These are phyloP conservation scores for Microplitis mediator DNA, from an alignment of 1,140 invertebrate genomes.

Conservation along the genomic window DNA sequence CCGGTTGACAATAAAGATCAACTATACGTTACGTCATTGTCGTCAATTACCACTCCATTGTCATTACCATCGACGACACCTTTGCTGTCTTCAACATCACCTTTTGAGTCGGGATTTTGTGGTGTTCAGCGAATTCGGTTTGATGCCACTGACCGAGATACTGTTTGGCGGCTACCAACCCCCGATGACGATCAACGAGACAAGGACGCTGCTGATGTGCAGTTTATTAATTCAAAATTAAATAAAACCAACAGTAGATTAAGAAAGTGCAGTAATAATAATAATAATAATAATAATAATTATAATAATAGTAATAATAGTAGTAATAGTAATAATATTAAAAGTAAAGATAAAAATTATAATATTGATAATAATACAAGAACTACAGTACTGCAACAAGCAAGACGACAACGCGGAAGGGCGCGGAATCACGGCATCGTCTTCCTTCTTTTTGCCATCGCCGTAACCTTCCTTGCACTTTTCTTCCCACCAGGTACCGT, in stretches of 20 bases:
- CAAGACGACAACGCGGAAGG: constrained; percentile 16
- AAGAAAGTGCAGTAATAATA: too few relatives aligned
- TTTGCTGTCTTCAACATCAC: not conserved
- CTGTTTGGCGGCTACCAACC: not conserved
- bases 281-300: too few relatives aligned
- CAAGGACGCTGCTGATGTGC: not conserved
- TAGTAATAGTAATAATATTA: not conserved
- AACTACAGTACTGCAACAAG: not conserved
- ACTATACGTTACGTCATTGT: constrained; percentile 8
- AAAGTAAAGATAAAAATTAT: not conserved
- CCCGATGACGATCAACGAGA: not conserved
- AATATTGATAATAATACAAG: constrained; percentile 1
- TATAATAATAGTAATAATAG: too few relatives aligned
- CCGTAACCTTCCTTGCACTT: constrained; percentile 28
- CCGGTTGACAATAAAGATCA: not conserved
- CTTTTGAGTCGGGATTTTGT: not conserved
- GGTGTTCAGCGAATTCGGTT: not conserved
- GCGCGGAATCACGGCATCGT: constrained; percentile 4
- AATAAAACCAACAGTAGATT: too few relatives aligned
- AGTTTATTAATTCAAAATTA: too few relatives aligned
- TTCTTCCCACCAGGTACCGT: constrained; percentile 27
- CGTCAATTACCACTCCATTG: constrained; percentile 3
- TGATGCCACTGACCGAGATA: not conserved
- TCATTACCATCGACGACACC: not conserved
- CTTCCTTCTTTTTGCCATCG: constrained; percentile 27